A percentile compares a stretch with the other conserved stretches of the same genome.
phyloP scores from a whole-genome alignment of 2,113 vertebrate genomes.

The Pangasianodon gigas region DNA sequence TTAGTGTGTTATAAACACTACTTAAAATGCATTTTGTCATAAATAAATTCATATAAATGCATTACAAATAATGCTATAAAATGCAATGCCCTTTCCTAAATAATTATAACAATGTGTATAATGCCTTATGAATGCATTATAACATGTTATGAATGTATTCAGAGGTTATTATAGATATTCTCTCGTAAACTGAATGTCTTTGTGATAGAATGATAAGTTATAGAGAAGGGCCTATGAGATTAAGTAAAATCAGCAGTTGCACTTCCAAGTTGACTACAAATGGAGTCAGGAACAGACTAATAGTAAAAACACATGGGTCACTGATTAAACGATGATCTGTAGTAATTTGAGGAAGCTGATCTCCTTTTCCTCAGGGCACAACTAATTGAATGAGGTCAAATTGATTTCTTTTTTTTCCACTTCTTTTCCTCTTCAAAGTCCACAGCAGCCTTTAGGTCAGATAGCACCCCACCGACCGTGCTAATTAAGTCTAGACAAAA shows the following conservation, averaged over 20 bases:
- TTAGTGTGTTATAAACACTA: background rate
- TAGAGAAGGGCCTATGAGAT: background rate
- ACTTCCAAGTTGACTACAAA: background rate
- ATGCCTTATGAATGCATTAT: background rate
- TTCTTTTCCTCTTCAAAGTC: constrained; percentile 18
- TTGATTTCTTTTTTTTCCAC: background rate
- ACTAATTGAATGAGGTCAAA: constrained; percentile 44
- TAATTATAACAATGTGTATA: background rate
- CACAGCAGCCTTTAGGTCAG: constrained; percentile 26
- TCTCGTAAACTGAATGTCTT: background rate
- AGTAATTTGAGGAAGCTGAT: constrained; percentile 37
- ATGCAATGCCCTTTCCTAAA: background rate
- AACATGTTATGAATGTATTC: background rate
- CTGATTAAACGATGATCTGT: constrained; percentile 39
- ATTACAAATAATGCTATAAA: background rate
- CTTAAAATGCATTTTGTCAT: background rate
- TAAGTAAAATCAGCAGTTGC: background rate
- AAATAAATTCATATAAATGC: background rate
- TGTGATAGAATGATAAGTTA: background rate
- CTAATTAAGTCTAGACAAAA: constrained; percentile 36
- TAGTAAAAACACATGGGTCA: constrained; percentile 9
- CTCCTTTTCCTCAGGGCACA: constrained; percentile 19
- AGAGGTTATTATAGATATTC: background rate
- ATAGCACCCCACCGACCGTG: background rate
- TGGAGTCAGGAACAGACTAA: background rate